phyloP scores from a whole-genome alignment of 2,888 invertebrate genomes.

The Noctua fimbriata region DNA sequence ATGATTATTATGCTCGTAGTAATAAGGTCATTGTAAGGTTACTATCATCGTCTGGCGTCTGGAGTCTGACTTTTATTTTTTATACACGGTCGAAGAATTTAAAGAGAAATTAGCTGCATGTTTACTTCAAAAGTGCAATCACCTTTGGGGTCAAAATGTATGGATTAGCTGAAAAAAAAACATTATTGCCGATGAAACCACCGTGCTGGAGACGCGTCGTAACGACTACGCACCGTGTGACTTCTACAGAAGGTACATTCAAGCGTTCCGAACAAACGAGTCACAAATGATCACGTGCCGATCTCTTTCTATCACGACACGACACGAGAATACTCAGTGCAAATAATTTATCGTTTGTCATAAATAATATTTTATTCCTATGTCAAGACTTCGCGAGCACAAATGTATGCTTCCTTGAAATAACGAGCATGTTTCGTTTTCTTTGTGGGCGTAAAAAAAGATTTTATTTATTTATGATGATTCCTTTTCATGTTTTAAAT shows the following conservation, averaged over 20 bases:
- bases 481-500: not conserved
- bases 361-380: not conserved
- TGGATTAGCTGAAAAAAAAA: too few relatives aligned
- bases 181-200: too few relatives aligned
- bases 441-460: not conserved
- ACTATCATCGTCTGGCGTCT: too few relatives aligned
- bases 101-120: too few relatives aligned
- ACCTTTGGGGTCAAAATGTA: too few relatives aligned
- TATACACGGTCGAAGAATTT: too few relatives aligned
- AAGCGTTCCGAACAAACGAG: not conserved
- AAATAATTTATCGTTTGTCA: not conserved
- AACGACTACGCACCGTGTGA: not conserved
- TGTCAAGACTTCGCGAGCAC: not conserved
- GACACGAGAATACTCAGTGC: not conserved
- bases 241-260: not conserved
- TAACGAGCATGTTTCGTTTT: slow-evolving; percentile 13
- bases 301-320: not conserved
- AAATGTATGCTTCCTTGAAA: not conserved
- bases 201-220: not conserved
- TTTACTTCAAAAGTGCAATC: too few relatives aligned
- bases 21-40: too few relatives aligned
- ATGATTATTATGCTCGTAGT: too few relatives aligned
- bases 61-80: too few relatives aligned
- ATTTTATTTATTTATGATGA: not conserved
- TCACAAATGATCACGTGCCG: not conserved